A percentile compares a stretch with the other conserved stretches of the same genome.
These are phyloP conservation scores for Thalassarche chlororhynchos DNA, from an alignment of 2,113 vertebrate genomes.

Conservation along the genomic window DNA sequence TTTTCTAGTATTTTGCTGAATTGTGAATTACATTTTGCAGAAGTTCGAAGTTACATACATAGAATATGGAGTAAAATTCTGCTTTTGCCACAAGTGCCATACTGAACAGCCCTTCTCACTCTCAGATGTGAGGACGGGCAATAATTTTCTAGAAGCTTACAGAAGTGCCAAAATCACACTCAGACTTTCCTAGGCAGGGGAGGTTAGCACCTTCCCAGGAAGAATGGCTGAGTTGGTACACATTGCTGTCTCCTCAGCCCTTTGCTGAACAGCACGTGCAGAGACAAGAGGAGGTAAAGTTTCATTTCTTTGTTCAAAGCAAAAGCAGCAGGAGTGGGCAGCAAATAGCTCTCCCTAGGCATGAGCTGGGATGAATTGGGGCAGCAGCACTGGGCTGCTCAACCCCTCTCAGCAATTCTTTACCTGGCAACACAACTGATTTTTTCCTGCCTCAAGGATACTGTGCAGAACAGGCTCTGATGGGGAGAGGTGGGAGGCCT, in stretches of 20 bases:
- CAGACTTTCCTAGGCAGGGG: neutral
- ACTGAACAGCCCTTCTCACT: neutral
- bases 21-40: neutral
- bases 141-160: neutral
- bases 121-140: neutral
- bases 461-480: neutral
- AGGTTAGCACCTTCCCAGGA: neutral
- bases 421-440: neutral
- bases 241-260: neutral
- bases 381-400: neutral
- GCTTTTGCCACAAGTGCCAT: neutral
- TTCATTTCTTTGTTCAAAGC: neutral
- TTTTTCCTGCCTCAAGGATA: neutral
- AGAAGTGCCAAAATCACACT: neutral
- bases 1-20: neutral
- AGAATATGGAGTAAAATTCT: neutral
- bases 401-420: neutral
- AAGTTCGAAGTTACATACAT: neutral
- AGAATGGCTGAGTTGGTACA: neutral
- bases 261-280: neutral
- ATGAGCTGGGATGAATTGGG: neutral
- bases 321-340: neutral
- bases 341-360: neutral
- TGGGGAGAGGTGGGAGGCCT: neutral
- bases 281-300: neutral